Base-by-base conservation (phyloP, 2,113 vertebrate species). In the Syrmaticus mikado region DNA sequence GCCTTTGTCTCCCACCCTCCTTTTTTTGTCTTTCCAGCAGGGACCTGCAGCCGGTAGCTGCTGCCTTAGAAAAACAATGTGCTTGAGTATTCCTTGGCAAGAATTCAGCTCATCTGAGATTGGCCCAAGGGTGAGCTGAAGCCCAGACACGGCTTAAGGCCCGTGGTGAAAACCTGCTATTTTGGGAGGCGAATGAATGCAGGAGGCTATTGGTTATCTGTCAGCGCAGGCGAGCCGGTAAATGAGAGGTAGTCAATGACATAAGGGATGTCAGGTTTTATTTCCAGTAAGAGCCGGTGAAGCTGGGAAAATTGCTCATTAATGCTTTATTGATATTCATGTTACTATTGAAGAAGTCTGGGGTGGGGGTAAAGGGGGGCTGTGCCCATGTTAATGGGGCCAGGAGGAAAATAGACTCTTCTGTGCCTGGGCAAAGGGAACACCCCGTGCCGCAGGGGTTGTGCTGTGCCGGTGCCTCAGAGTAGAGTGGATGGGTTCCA, bases 221-320 rank as follows among this genome's bases (percentile, higher is more conserved):
- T 94, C 96, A 95, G 94, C 6, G 10, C 36, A 20, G 74, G 67
- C 60, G 3, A 73, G 85, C 55, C 7, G 28, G 92, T 84, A 80
- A 70, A 18, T 60, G 93, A 91, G 90, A 86, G 92, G 91, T 81
- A 89, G 94, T 97, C 97, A 90, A 93, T 97, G 96, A 45, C 94
- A 94, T 66, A 58, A 81, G 85, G 57, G 91, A 97, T 93, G 94
- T 81, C 91, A 91, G 95, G 93, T 85, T 96, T 95, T 92, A 77
- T 94, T 98, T 98, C 98, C 97, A 97, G 97, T 94, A 98, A 98
- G 97, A 96, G 96, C 92, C 41, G 6, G 71, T 67, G 85, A 71
- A 95, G 97, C 95, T 96, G 96, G 97, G 96, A 94, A 97, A 96
- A 96, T 93, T 87, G 95, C 94, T 97, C 96, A 94, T 97, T 97